Evolutionary conservation across 2,113 vertebrate genomes (phyloP), one percentile per base, ranked within the genome.

Genomic region (Picathartes gymnocephalus): DNA sequence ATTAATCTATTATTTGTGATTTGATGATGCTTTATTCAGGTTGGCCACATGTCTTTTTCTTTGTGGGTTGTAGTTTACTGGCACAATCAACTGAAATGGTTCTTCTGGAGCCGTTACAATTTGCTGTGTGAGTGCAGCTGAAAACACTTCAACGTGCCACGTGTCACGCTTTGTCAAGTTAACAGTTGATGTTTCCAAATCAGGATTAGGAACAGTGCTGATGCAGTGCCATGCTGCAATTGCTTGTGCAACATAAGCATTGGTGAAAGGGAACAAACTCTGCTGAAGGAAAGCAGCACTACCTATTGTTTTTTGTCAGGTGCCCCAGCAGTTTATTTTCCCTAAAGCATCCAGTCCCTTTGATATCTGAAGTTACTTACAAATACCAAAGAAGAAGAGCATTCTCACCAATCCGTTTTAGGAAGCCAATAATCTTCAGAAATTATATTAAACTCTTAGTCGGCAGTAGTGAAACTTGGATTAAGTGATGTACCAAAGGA

Each of bases 131-230:
- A 77, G 74, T 51, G 83, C 95, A 97, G 96, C 95, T 97, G 96
- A 96, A 93, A 95, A 94, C 95, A 93, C 93, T 96, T 96, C 78
- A 96, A 24, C 23, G 1, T 87, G 66, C 86, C 88, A 94, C 30
- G 93, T 96, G 96, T 93, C 91, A 92, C 4, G 42, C 92, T 93
- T 94, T 93, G 95, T 95, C 92, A 94, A 96, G 70, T 62, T 93
- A 86, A 91, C 86, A 90, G 93, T 82, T 85, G 92, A 94, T 76
- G 95, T 65, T 95, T 94, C 95, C 95, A 95, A 96, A 96, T 96
- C 88, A 91, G 96, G 93, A 96, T 94, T 92, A 93, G 91, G 95
- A 96, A 94, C 93, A 96, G 91, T 96, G 96, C 96, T 96, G 96
- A 96, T 94, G 92, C 91, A 91, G 91, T 85, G 90, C 91, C 94